Conservation (phyloP, 2,113 vertebrate species). For the Aix galericulata region DNA sequence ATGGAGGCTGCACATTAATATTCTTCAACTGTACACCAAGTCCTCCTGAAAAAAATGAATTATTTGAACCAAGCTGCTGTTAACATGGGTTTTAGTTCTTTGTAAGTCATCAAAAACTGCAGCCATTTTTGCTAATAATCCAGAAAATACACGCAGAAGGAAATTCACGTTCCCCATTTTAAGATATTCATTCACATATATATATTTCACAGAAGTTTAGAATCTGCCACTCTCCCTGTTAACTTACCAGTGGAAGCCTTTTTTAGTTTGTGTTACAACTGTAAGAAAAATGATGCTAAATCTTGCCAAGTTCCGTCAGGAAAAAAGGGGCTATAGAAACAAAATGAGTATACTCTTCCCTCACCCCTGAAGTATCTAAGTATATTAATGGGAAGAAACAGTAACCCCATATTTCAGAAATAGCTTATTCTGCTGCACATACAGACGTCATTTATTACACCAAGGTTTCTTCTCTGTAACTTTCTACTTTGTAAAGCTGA, state of each 20-base stretch:
- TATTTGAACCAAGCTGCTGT: neutral
- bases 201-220: neutral
- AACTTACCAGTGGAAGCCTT: neutral
- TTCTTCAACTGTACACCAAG: neutral
- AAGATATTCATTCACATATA: neutral
- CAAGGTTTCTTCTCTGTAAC: neutral
- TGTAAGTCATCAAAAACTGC: neutral
- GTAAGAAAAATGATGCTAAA: neutral
- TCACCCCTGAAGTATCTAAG: neutral
- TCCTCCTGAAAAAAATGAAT: neutral
- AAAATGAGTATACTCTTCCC: neutral
- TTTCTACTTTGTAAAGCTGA: neutral
- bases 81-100: neutral
- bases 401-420: neutral
- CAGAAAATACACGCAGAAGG: neutral
- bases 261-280: neutral
- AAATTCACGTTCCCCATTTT: neutral
- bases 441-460: neutral
- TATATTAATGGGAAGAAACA: neutral
- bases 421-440: neutral
- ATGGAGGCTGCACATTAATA: neutral
- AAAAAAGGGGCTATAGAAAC: neutral
- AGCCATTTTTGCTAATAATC: neutral
- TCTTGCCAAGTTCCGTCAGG: neutral
- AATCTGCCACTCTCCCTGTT: neutral